Base-by-base conservation (phyloP, 2,113 vertebrate species). In the Heterotilapia buettikoferi region DNA sequence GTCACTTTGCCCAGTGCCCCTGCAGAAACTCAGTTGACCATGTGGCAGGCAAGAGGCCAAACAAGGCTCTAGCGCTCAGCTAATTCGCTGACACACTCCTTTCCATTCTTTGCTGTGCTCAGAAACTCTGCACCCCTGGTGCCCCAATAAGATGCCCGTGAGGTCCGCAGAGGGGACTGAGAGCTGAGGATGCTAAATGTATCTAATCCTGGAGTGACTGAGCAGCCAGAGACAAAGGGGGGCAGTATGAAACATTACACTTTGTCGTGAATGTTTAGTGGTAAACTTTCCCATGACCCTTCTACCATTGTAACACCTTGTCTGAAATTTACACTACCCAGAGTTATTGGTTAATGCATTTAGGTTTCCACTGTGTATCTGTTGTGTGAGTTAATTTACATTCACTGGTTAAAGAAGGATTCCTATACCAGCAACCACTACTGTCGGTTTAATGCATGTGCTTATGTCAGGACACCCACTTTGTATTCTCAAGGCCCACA, bases 41-140 rank as follows among this genome's bases (percentile, higher is more conserved):
- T 78, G 92, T 16, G 47, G 78, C 57, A 24, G 91, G 92, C 88
- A 19, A 8, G 61, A 82, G 45, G 92, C 89, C 94, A 94, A 90
- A 90, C 71, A 45, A 3, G 82, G 84, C 92, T 80, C 82, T 66
- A 40, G 82, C 83, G 43, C 52, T 68, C 83, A 1, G 24, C 50
- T 87, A 93, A 94, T 94, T 87, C 9, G 92, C 95, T 94, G 94
- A 96, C 94, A 94, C 92, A 88, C 91, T 94, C 92, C 92, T 91
- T 94, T 94, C 85, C 88, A 93, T 95, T 95, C 92, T 93, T 68
- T 88, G 82, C 83, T 81, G 84, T 84, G 31, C 63, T 87, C 84
- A 92, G 89, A 94, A 93, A 91, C 24, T 80, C 86, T 82, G 78
- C 52, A 73, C 38, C 85, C 88, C 83, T 31, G 68, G 87, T 84